Base-by-base conservation (phyloP, 2,797 vertebrate genomes). In the Anableps anableps region DNA sequence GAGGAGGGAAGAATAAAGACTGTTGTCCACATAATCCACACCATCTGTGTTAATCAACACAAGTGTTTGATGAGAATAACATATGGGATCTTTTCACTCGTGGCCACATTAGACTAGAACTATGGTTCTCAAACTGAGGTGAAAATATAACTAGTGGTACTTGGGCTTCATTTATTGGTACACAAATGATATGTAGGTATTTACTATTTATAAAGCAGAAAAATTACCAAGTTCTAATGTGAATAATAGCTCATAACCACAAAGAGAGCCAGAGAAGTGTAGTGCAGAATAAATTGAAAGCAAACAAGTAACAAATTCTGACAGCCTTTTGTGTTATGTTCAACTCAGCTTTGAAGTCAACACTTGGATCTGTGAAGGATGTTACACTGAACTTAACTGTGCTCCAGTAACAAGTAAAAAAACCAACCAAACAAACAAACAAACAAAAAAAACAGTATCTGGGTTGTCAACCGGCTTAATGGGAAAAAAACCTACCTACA, bases 11-110 rank as follows among this genome's bases (percentile, higher is more conserved):
- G 72, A 77, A 81, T 76, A 76, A 62, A 76, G 82, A 81, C 23
- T 2, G 47, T 79, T 74, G 9, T 71, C 68, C 64, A 45, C 62
- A 66, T 72, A 83, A 81, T 80, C 45, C 81, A 50, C 75, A 58
- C 76, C 72, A 43, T 10, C 74, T 64, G 83, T 47, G 74, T 83
- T 86, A 75, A 83, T 89, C 87, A 80, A 51, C 55, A 87, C 3
- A 45, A 84, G 31, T 36, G 76, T 80, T 84, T 76, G 80, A 85
- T 83, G 80, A 62, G 77, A 88, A 88, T 75, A 85, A 91, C 83
- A 86, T 74, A 90, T 78, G 79, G 85, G 85, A 71, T 80, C 43
- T 4, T 60, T 81, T 86, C 81, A 83, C 75, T 80, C 45, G 77
- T 36, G 29, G 75, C 51, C 82, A 81, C 26, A n/a, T 48, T 76